phyloP scores from a whole-genome alignment of 2,888 invertebrate genomes.

The Pterobdella sp. region DNA sequence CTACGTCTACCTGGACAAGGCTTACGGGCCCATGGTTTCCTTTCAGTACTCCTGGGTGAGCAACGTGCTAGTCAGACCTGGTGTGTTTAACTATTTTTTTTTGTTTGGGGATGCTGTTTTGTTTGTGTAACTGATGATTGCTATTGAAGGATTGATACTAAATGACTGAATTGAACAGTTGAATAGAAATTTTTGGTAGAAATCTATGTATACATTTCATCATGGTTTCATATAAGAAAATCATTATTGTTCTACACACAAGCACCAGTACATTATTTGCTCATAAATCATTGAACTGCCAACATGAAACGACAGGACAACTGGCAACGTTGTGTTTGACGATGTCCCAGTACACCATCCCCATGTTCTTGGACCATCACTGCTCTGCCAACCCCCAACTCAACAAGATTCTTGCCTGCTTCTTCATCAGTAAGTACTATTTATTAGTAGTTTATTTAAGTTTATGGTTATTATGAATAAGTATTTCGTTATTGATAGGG shows the following conservation, averaged over 20 bases:
- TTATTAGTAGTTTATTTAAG: too few relatives aligned
- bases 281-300: too few relatives aligned
- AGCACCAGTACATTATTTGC: too few relatives aligned
- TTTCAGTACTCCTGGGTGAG: conserved; percentile 63
- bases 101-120: conserved; percentile 38
- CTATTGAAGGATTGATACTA: neutral
- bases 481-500: too few relatives aligned
- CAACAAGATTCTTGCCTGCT: neutral
- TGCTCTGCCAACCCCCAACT: neutral
- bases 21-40: conserved; percentile 52
- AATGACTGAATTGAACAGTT: too few relatives aligned
- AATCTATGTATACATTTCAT: too few relatives aligned
- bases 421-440: conserved; percentile 6
- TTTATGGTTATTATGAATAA: too few relatives aligned
- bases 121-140: neutral
- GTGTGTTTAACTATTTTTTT: conserved; percentile 52
- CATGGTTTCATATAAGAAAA: too few relatives aligned
- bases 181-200: too few relatives aligned
- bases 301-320: too few relatives aligned
- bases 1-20: conserved; percentile 69
- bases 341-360: neutral
- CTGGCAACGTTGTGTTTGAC: conserved; percentile 11
- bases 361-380: neutral
- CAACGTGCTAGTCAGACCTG: conserved; percentile 45
- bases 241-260: too few relatives aligned